These are phyloP conservation scores for Portunus trituberculatus DNA, from an alignment of 1,140 invertebrate species.

Conservation along the genomic window DNA sequence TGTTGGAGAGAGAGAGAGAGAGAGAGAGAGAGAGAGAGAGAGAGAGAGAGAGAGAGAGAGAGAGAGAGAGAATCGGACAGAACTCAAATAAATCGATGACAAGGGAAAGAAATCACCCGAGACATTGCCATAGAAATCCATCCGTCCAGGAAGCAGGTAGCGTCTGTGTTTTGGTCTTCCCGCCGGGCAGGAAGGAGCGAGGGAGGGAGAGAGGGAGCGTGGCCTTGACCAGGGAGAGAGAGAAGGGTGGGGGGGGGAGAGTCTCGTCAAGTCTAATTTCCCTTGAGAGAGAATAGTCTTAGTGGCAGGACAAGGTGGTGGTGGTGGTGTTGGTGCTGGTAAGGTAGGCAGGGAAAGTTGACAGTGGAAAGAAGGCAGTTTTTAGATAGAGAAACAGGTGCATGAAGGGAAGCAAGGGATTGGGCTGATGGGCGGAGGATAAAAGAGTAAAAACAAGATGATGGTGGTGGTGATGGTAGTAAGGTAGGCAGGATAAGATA, in stretches of 20 bases:
- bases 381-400: neutral
- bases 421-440: neutral
- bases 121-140: conserved; percentile 13
- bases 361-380: neutral
- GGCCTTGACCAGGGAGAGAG: neutral
- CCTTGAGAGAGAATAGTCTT: neutral
- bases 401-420: neutral
- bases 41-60: neutral
- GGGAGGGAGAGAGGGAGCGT: neutral
- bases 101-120: conserved; percentile 16
- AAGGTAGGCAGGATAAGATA: neutral
- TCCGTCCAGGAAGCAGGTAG: neutral
- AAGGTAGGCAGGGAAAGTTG: neutral
- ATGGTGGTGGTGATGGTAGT: neutral
- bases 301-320: neutral
- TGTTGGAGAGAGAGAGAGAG: conserved; percentile 2
- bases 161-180: neutral
- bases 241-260: neutral
- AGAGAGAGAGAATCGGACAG: conserved; percentile 31
- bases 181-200: neutral
- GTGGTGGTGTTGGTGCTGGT: neutral
- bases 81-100: neutral
- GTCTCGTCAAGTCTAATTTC: neutral
- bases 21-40: neutral
- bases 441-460: neutral